Conservation (phyloP, 2,113 vertebrate species). For the Pygoscelis antarcticus region DNA sequence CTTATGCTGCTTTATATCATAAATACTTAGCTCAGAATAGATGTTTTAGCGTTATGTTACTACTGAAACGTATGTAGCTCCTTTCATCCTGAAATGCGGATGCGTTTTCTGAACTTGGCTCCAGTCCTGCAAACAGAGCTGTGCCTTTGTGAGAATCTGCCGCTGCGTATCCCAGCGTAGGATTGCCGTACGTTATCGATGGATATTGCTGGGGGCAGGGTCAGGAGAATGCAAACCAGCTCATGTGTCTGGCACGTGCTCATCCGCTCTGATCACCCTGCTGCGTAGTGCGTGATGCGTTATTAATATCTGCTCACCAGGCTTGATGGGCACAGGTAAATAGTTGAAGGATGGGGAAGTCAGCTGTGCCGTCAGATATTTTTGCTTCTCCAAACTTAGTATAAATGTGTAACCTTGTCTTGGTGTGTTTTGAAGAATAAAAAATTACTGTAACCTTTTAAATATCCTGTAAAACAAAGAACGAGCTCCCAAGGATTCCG, state of each 20-base stretch:
- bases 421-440: background rate
- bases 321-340: background rate
- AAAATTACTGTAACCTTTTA: background rate
- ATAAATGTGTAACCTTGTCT: background rate
- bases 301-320: no score
- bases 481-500: background rate
- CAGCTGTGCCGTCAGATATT: background rate
- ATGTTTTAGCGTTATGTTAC: background rate
- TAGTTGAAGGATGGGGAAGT: background rate
- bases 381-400: background rate
- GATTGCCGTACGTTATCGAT: rapidly evolving
- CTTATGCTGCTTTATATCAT: background rate
- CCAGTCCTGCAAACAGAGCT: background rate
- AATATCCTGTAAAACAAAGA: background rate
- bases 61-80: background rate
- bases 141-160: background rate
- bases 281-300: rapidly evolving
- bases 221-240: background rate
- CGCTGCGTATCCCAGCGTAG: background rate
- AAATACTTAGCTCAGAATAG: background rate
- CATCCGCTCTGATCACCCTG: background rate
- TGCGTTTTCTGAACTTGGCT: background rate
- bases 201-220: background rate
- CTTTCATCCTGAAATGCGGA: background rate
- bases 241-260: background rate